phyloP scores from a whole-genome alignment of 2,113 vertebrate species.

The Mobula birostris region DNA sequence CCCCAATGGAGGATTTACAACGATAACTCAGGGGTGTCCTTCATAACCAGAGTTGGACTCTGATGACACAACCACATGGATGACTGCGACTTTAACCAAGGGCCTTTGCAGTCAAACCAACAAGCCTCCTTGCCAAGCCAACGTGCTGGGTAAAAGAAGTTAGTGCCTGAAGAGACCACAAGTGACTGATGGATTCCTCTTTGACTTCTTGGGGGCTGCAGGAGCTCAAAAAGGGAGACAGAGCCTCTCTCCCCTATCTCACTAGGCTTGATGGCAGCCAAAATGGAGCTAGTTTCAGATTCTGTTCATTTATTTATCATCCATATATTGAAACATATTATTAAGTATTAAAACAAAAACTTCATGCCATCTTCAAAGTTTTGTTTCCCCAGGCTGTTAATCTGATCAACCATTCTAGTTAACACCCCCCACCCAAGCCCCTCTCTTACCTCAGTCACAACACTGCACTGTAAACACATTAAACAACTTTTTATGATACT shows the following conservation, averaged over 20 bases:
- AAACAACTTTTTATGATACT: too few species aligned
- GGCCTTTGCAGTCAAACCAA: background rate
- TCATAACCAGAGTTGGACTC: background rate
- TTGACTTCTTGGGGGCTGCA: background rate
- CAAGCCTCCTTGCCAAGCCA: background rate
- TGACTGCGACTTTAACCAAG: background rate
- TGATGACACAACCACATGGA: background rate
- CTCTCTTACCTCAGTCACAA: too few species aligned
- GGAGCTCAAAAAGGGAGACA: background rate
- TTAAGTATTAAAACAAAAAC: too few species aligned
- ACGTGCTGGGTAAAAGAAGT: background rate
- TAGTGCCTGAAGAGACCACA: background rate
- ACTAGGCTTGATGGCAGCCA: background rate
- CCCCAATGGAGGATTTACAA: background rate
- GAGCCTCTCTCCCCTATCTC: background rate
- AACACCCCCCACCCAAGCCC: too few species aligned
- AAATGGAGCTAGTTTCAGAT: background rate
- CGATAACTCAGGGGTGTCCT: background rate
- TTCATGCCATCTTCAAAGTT: too few species aligned
- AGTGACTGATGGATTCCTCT: background rate
- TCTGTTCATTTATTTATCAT: too few species aligned
- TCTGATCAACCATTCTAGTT: too few species aligned
- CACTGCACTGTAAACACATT: too few species aligned
- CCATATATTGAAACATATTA: too few species aligned
- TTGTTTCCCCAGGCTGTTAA: too few species aligned